phyloP scores from a whole-genome alignment of 37 sponge, comb jelly and placozoan genomes.

The Cladorhizidae sp. region DNA sequence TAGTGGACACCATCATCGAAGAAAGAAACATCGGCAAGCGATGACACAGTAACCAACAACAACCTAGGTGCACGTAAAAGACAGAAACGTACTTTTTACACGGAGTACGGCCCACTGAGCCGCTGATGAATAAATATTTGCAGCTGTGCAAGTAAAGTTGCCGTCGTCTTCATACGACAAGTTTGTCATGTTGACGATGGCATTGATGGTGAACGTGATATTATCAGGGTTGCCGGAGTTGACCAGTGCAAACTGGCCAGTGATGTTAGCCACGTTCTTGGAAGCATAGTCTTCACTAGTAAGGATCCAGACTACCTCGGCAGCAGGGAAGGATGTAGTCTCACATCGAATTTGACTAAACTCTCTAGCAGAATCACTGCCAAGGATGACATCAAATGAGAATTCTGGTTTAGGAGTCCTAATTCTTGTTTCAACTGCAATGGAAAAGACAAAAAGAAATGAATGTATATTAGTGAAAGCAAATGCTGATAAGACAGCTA shows the following conservation, averaged over 20 bases:
- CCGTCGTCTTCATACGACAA: background rate
- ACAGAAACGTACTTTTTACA: constrained; percentile 6
- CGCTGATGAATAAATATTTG: background rate
- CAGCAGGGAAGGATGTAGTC: constrained; percentile 1
- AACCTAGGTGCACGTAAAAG: background rate
- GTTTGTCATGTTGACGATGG: background rate
- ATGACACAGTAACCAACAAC: too few relatives aligned
- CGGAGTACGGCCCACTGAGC: background rate
- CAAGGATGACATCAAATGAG: background rate
- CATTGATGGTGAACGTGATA: background rate
- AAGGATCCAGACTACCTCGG: background rate
- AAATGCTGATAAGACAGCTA: too few relatives aligned
- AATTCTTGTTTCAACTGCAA: background rate
- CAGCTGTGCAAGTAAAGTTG: background rate
- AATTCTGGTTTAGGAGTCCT: background rate
- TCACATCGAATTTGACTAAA: background rate
- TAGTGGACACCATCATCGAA: too few relatives aligned
- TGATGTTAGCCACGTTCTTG: background rate
- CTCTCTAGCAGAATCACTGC: background rate
- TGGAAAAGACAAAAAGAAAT: background rate
- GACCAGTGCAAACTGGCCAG: background rate
- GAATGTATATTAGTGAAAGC: too few relatives aligned
- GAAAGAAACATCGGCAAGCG: too few relatives aligned
- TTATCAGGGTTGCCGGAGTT: background rate
- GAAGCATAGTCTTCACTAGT: background rate